phyloP scores from a whole-genome alignment of 2,888 invertebrate species.

The Diaprepes abbreviatus region DNA sequence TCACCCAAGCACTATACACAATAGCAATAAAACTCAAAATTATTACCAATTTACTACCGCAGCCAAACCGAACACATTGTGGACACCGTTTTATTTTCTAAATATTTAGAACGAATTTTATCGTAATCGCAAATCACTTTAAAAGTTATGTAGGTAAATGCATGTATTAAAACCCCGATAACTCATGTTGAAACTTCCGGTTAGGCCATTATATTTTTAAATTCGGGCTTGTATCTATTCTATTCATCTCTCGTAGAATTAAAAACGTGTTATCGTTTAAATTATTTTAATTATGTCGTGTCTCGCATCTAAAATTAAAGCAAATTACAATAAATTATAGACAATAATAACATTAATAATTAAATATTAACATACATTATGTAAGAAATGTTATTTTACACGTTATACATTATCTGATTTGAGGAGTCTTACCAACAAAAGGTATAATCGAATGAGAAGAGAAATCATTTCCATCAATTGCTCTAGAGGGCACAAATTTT shows the following conservation, averaged over 20 bases:
- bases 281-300: not conserved
- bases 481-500: no score
- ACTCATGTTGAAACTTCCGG: slow-evolving; percentile 1
- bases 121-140: not conserved
- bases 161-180: not conserved
- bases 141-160: not conserved
- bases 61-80: not conserved
- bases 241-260: not conserved
- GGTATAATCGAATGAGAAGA: no score
- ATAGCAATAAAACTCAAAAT: not conserved
- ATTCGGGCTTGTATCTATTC: not conserved
- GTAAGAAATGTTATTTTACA: no score
- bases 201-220: not conserved
- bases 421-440: no score
- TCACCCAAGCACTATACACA: not conserved
- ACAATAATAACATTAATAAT: no score
- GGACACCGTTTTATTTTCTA: not conserved
- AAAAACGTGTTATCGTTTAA: not conserved
- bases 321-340: not conserved
- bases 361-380: no score
- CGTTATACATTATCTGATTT: no score
- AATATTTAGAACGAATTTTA: slow-evolving; percentile 2
- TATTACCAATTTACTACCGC: not conserved
- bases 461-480: no score
- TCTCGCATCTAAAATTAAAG: not conserved